Evolutionary conservation across 2,888 invertebrate genomes (phyloP), one percentile per base, ranked within the genome.

Genomic region (Hypselothyrea guttata): DNA sequence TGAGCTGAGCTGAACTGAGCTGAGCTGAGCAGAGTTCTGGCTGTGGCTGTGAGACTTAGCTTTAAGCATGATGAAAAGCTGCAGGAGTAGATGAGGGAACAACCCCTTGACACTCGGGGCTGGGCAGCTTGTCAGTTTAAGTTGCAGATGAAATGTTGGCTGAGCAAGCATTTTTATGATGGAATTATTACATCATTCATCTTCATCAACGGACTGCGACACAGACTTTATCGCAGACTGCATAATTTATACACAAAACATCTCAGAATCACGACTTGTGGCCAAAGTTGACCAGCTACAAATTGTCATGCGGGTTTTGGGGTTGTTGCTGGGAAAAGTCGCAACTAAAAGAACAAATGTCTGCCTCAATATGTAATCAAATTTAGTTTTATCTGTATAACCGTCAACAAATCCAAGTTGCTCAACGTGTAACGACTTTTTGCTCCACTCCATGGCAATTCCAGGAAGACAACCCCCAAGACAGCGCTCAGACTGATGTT

Each of bases 171-270:
- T 73, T 75, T 79, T 82, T 82, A 82, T 82, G 81, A 82, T 64
- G 75, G 81, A 81, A 83, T 84, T 84, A 84, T 82, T 84, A 84
- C 81, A 84, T 84, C 84, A 84, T 82, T 84, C 81, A 84, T 84
- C 81, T 81, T 81, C 84, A 77, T 81, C 81, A 83, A 60, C 56
- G 18, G 56, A 47, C 40, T 54, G 38, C 35, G 35, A 47, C 30
- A n/a, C 40, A 28, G 22, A 41, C 30, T 78, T 82, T 71, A 74
- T 75, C 78, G 52, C n/a, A n/a, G n/a, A 67, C 55, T 63, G 58
- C 60, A 75, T 74, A 48, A 59, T 57, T 60, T 57, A 27, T 53
- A 57, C 51, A 51, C 54, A 57, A 41, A 22, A 31, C 42, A 31
- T 13, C 13, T 35, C 35, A 9, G 34, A 13, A 48, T n/a, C n/a